Percentiles rank a stretch among this genome's conserved stretches.
Conservation (phyloP, 2,888 invertebrate genomes). For the Trachelus iudaicus region DNA sequence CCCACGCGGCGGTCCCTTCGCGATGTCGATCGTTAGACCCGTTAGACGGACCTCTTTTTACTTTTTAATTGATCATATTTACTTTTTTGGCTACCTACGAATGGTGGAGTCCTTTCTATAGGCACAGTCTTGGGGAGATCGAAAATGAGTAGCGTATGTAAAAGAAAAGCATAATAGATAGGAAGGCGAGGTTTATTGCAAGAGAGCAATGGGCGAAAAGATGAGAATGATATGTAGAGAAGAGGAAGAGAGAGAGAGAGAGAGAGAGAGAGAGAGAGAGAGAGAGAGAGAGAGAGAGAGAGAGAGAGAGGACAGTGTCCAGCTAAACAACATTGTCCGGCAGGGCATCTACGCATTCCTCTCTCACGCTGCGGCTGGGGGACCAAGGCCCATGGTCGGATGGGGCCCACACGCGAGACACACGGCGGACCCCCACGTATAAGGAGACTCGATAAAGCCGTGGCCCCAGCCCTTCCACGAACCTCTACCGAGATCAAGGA, state of each 20-base stretch:
- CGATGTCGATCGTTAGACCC: neutral
- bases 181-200: neutral
- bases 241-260: neutral
- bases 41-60: neutral
- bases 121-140: neutral
- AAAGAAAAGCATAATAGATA: neutral
- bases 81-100: neutral
- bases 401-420: constrained; percentile 40
- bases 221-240: neutral
- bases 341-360: constrained; percentile 63
- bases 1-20: neutral
- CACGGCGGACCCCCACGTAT: constrained; percentile 23
- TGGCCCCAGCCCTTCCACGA: neutral
- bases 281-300: neutral
- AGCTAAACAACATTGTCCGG: constrained; percentile 44
- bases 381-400: constrained; percentile 24
- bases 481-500: neutral
- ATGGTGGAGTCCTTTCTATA: neutral
- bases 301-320: neutral
- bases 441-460: neutral
- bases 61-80: neutral
- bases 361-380: constrained; percentile 61
- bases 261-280: neutral
- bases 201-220: neutral
- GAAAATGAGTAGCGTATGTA: neutral